These are phyloP conservation scores for Drosophila athabasca DNA, from an alignment of 1,140 invertebrate genomes.

Conservation along the genomic window DNA sequence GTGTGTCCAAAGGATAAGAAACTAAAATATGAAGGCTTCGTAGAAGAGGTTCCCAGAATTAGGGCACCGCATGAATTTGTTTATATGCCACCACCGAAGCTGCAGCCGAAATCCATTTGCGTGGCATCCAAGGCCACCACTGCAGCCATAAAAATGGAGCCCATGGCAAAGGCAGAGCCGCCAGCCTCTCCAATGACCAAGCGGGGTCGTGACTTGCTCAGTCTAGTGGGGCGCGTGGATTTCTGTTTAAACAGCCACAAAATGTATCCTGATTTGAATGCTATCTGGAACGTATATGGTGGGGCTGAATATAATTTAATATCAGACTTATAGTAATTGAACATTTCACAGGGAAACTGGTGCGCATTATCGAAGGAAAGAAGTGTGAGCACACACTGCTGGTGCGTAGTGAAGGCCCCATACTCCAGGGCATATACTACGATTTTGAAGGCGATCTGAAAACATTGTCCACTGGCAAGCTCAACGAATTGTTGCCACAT, in stretches of 20 bases:
- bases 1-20: constrained; percentile 58
- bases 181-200: constrained; percentile 31
- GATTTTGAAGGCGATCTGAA: constrained; percentile 60
- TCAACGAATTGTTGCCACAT: too few species aligned
- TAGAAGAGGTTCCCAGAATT: constrained; percentile 19
- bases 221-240: constrained; percentile 63
- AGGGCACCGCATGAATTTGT: constrained; percentile 52
- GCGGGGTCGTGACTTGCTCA: constrained; percentile 45
- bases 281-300: constrained; percentile 77
- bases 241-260: constrained; percentile 71
- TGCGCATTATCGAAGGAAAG: constrained; percentile 68
- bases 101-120: not conserved
- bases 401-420: constrained; percentile 64
- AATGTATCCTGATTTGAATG: constrained; percentile 58
- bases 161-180: not conserved
- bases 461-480: constrained; percentile 34
- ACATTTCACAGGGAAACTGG: constrained; percentile 54
- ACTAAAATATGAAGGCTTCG: constrained; percentile 61
- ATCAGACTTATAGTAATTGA: not conserved
- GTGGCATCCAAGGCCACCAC: not conserved
- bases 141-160: constrained; percentile 24
- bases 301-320: not conserved
- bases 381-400: constrained; percentile 56
- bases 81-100: constrained; percentile 40
- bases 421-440: constrained; percentile 69